A percentile compares a stretch with the other conserved stretches of the same genome.
These are phyloP conservation scores for Drosophila sordidula DNA, from an alignment of 2,888 invertebrate species.

Conservation along the genomic window DNA sequence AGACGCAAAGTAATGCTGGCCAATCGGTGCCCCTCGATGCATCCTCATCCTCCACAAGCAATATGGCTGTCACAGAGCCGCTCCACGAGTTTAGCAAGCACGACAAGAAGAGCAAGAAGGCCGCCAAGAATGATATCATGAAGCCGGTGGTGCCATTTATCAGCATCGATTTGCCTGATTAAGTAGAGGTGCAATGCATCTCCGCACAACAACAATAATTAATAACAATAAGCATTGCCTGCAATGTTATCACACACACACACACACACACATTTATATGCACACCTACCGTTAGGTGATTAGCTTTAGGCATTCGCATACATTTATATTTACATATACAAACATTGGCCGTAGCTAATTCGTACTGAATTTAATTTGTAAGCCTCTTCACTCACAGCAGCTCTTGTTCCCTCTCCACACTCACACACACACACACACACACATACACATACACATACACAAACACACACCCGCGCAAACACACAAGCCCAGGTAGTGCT, in stretches of 20 bases:
- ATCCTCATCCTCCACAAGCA: conserved; percentile 73
- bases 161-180: conserved; percentile 96
- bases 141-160: conserved; percentile 95
- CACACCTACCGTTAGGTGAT: conserved; percentile 27
- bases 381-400: conserved; percentile 31
- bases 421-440: not conserved
- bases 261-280: conserved; percentile 25
- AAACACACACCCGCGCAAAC: not conserved
- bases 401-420: conserved; percentile 5
- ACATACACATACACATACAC: not conserved
- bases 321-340: conserved; percentile 25
- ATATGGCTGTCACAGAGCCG: conserved; percentile 78
- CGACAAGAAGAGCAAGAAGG: conserved; percentile 88
- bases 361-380: conserved; percentile 71
- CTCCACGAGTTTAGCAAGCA: conserved; percentile 73
- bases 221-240: conserved; percentile 28
- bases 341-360: conserved; percentile 64
- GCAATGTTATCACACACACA: conserved; percentile 30
- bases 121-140: conserved; percentile 90
- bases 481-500: conserved; percentile 1
- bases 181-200: conserved; percentile 5
- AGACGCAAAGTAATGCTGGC: conserved; percentile 81
- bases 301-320: conserved; percentile 25
- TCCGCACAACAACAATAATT: conserved; percentile 33
- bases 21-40: conserved; percentile 76